phyloP scores from a whole-genome alignment of 2,888 invertebrate species.

The Ophraella communa region DNA sequence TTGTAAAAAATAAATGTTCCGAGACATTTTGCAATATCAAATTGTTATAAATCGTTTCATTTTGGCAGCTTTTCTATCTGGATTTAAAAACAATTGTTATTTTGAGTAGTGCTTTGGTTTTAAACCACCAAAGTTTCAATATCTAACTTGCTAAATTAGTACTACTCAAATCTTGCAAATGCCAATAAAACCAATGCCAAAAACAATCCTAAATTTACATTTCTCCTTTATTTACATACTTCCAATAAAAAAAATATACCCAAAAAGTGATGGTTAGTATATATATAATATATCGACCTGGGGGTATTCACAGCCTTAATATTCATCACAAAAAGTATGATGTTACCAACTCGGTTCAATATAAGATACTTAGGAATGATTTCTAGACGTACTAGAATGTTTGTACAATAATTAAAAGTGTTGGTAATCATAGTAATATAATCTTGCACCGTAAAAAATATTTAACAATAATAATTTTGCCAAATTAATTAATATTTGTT shows the following conservation, averaged over 20 bases:
- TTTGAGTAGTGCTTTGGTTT: too few species aligned
- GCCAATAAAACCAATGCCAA: not conserved
- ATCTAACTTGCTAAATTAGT: not conserved
- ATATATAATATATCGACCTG: conserved; percentile 18
- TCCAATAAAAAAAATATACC: conserved; percentile 17
- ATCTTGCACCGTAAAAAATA: too few species aligned
- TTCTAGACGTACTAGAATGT: conserved; percentile 2
- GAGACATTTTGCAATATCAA: too few species aligned
- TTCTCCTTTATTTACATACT: not conserved
- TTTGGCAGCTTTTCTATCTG: too few species aligned
- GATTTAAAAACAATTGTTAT: too few species aligned
- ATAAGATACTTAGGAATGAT: conserved; percentile 22
- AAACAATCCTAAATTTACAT: not conserved
- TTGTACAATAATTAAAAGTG: not conserved
- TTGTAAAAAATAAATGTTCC: too few species aligned
- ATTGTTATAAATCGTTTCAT: too few species aligned
- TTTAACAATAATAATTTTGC: too few species aligned
- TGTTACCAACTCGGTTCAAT: conserved; percentile 7
- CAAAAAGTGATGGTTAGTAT: conserved; percentile 14
- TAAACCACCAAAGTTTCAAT: not conserved
- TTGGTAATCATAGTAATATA: too few species aligned
- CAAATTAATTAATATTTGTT: too few species aligned
- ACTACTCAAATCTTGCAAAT: not conserved
- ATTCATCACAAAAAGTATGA: conserved; percentile 26
- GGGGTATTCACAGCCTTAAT: conserved; percentile 25